Base-by-base conservation (phyloP, 2,797 vertebrate genomes). In the Ceyx erithaca region DNA sequence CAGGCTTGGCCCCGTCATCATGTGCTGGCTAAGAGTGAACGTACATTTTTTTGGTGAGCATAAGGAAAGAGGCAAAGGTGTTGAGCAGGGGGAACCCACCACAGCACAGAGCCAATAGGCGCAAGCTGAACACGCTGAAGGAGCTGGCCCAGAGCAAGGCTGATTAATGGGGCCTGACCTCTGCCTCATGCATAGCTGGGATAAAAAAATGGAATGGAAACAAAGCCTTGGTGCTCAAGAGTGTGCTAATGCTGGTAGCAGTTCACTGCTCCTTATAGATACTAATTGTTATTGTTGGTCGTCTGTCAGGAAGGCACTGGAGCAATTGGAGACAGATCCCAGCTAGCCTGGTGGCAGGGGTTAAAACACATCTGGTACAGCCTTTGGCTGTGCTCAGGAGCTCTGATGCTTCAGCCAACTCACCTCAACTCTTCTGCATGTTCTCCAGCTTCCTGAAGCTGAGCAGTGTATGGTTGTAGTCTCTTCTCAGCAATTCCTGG, bases 261-360 rank as follows among this genome's bases (percentile, higher is more conserved):
- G 5, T 18, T 72, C 23, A 9, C 79, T 28, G 81, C 84, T 95
- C 88, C 92, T 92, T 90, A 76, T 37, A 52, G 86, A 90, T 90
- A 63, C 71, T 88, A 77, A 88, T 91, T 94, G 91, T 94, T 95
- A 89, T 92, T 96, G 86, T 93, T 96, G 88, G 90, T 87, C 62
- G 62, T 83, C 20, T 0, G 1, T 96, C 94, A 95, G 95, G 84
- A 75, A 80, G 94, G 80, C 8, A 2, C 73, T 67, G 81, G 11
- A 95, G 67, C 86, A 90, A 66, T 88, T 1, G 1, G 88, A 93
- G 88, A 25, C 93, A 80, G 88, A 87, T 78, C 90, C 84, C 75
- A 68, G 89, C 75, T 16, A 91, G 88, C 62, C 87, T 78, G 51
- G 72, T 90, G 86, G 88, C 68, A 88, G 57, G 90, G 92, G 86